A percentile compares a stretch with the other conserved stretches of the same genome.
phyloP scores from a whole-genome alignment of 2,113 vertebrate species.

The Mus musculus region GRCm39 chr16:87356501-87357000 shows the following conservation, averaged over 20 bases:
- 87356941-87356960: no score
- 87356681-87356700: neutral
- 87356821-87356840: neutral
- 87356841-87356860: no score
- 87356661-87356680: neutral
- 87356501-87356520: neutral
- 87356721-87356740: neutral
- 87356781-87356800: neutral
- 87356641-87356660: neutral
- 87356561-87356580: neutral
- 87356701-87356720: neutral
- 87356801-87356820: neutral
- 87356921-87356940: no score
- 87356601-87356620: neutral
- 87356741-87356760: neutral
- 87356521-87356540: neutral
- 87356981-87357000: no score
- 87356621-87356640: neutral
- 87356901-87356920: no score
- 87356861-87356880: no score
- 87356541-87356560: neutral
- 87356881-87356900: no score
- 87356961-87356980: no score
- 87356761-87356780: neutral
- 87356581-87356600: neutral